phyloP scores from a whole-genome alignment of 1,140 invertebrate genomes.

The Thalassaphorura encarpata region DNA sequence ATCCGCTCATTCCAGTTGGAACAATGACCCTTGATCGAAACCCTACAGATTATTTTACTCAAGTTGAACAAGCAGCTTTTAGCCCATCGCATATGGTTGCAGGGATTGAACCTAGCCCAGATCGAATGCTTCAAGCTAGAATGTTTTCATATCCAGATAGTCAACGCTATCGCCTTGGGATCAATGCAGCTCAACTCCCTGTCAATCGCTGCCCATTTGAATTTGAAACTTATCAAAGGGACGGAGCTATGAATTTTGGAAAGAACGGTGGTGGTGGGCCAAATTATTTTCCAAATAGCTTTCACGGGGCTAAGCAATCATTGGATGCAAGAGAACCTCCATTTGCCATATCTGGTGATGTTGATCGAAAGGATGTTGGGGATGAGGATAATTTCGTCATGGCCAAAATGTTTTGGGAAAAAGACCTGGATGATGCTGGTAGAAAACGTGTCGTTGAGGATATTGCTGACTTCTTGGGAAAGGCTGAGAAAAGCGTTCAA shows the following conservation, averaged over 20 bases:
- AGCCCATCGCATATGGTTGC: slow-evolving; percentile 47
- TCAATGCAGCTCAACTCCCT: slow-evolving; percentile 83
- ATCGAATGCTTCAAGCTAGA: slow-evolving; percentile 62
- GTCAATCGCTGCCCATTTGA: slow-evolving; percentile 69
- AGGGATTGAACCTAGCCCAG: slow-evolving; percentile 44
- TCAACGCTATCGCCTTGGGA: slow-evolving; percentile 81
- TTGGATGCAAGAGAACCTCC: slow-evolving; percentile 33
- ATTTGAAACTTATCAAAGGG: slow-evolving; percentile 69
- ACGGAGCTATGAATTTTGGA: slow-evolving; percentile 59
- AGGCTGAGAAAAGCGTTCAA: no score
- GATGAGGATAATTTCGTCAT: slow-evolving; percentile 88
- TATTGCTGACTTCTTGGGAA: no score
- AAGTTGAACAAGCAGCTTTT: slow-evolving; percentile 78
- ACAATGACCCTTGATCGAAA: slow-evolving; percentile 78
- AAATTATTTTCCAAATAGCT: slow-evolving; percentile 94
- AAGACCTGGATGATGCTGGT: no score
- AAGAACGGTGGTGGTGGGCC: slow-evolving; percentile 65
- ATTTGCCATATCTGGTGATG: slow-evolving; percentile 43
- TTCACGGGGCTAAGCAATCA: slow-evolving; percentile 58
- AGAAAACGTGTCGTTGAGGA: no score
- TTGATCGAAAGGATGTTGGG: slow-evolving; percentile 52
- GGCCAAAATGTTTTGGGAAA: slow-evolving; percentile 64
- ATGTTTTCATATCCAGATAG: slow-evolving; percentile 91
- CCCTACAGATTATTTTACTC: slow-evolving; percentile 84
- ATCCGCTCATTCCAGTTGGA: slow-evolving; percentile 81